Base-by-base conservation (phyloP, 2,113 vertebrate species). In the Todiramphus chloris region DNA sequence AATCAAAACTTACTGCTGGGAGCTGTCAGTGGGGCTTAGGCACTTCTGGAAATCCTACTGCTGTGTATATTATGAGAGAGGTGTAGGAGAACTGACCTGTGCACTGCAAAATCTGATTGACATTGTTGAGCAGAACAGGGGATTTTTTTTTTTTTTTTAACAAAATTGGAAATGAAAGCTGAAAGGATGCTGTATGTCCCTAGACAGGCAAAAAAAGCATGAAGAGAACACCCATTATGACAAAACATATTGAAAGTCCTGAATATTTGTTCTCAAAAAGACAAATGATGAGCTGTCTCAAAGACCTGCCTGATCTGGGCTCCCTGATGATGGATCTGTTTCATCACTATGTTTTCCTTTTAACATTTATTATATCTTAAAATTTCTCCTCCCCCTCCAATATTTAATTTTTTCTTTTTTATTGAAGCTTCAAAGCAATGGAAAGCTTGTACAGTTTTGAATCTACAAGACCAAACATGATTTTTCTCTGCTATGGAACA, bases 111-210 rank as follows among this genome's bases (percentile, higher is more conserved):
- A 70, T 43, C 64, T 55, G 58, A 78, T 43, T 64, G 79, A 72
- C 37, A 1, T 15, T 13, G 56, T 25, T 17, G 60, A 92, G 53
- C 25, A 92, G 83, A 67, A 92, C 78, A 89, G 60, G 66, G 63
- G 15, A 87, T n/a, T n/a, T n/a, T n/a, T n/a, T 77, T 69, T 86
- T 83, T n/a, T 70, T 41, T 41, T 43, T 43, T 16, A 83, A 94
- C 94, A 88, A 91, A 72, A 90, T 72, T 93, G 80, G 60, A 94
- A 79, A 81, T 76, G 84, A 95, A 94, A 87, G 78, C 63, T 82
- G 77, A 90, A 78, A 76, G 33, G 66, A 90, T 83, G 62, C 19
- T 50, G 20, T 14, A 7, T 72, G 46, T 74, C 37, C 78, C 63
- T 39, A 41, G 75, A 50, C 85, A 89, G 63, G 58, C 73, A 76